Base-by-base conservation (phyloP, 2,797 vertebrate genomes). In the Miichthys miiuy region DNA sequence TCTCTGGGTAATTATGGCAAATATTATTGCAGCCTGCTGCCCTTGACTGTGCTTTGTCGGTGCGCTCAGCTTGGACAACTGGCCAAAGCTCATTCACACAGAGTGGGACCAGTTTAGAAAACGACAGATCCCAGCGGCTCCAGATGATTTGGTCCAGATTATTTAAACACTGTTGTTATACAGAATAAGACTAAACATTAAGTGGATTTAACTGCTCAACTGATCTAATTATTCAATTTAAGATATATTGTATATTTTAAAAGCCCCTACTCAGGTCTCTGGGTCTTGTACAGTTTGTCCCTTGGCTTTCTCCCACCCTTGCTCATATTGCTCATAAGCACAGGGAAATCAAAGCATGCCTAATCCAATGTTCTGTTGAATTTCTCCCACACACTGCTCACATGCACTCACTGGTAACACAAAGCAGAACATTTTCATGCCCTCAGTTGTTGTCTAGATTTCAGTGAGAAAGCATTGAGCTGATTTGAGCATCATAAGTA, bases 1-100 rank as follows among this genome's bases (percentile, higher is more conserved):
- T 92, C 79, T 84, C 85, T 80, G 66, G 42, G 68, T 87, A 90
- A 93, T 91, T 86, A 88, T 90, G 83, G 82, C 80, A 93, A 93
- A 95, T 94, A 93, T 95, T 94, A 94, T 94, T 93, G 61, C 84
- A 93, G 90, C 81, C 85, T 78, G 80, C 77, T 57, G 71, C 60
- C 84, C 61, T 67, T 62, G 72, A 81, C 79, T 72, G 63, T 25
- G 65, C 51, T 71, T 73, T 63, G 60, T 54, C 58, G 68, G 62
- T 62, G 69, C 30, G 44, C 66, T 81, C 42, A 64, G 83, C 56
- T 71, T 71, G 79, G 80, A 84, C 77, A 83, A 83, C 65, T 68
- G 65, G 77, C 76, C 77, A 73, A 76, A 72, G 73, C 71, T 77
- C 61, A 80, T 79, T 83, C 75, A 72, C 46, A 56, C 60, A 69